Percentiles rank a stretch among this genome's conserved stretches.
Evolutionary conservation across 2,888 invertebrate species (phyloP).

Genomic region (Phengaris alcon): DNA sequence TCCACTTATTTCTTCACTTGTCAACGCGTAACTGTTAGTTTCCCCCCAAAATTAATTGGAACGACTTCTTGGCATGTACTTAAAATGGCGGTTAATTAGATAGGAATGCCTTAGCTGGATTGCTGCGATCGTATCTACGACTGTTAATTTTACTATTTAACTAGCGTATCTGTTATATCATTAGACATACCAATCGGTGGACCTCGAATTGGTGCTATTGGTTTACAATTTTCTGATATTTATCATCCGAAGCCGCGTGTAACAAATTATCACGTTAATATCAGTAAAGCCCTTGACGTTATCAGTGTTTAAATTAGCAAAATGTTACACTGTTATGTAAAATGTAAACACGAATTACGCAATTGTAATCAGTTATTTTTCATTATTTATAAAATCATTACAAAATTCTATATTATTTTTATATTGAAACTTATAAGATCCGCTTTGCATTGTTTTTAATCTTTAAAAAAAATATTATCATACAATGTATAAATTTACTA

Average conservation of each 20-base stretch:
- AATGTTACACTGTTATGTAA: constrained; percentile 23
- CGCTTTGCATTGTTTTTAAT: neutral
- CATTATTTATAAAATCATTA: neutral
- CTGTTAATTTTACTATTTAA: neutral
- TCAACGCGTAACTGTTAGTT: neutral
- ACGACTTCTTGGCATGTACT: constrained; percentile 17
- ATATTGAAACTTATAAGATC: neutral
- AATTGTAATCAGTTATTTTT: neutral
- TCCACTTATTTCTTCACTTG: constrained; percentile 11
- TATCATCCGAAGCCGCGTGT: neutral
- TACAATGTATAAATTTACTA: too few species aligned
- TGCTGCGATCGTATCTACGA: constrained; percentile 1
- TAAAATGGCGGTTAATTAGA: constrained; percentile 8
- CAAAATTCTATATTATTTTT: neutral
- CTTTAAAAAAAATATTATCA: neutral
- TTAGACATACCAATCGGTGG: neutral
- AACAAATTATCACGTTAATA: neutral
- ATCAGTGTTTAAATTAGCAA: constrained; percentile 23
- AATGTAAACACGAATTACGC: neutral
- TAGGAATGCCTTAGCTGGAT: neutral
- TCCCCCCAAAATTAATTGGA: constrained; percentile 16
- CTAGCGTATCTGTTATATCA: neutral
- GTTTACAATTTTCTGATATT: neutral
- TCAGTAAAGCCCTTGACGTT: constrained; percentile 25
- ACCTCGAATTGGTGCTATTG: neutral